Base-by-base conservation (phyloP, 2,113 vertebrate species). In the Salminus brasiliensis region DNA sequence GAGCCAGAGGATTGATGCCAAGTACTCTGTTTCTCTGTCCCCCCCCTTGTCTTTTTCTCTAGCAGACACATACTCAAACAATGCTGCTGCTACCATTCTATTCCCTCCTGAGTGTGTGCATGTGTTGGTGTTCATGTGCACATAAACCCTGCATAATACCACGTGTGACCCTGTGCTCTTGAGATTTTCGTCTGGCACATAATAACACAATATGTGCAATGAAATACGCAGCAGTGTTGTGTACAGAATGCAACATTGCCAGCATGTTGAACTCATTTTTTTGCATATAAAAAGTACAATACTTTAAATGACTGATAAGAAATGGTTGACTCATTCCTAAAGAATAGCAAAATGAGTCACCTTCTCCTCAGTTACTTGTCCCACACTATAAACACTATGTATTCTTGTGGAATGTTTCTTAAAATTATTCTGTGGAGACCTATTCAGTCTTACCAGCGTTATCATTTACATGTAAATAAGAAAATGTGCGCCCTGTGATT, bases 1-100 rank as follows among this genome's bases (percentile, higher is more conserved):
- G 85, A 85, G 90, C 82, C 85, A 18, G 70, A 89, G 82, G 87
- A 81, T 63, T 75, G 62, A 77, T 79, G 32, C 74, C 34, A 70
- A 55, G 67, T 45, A 39, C 36, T 34, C 13, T 71, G 34, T 63
- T n/a, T 30, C 69, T 66, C n/a, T 53, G 41, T 63, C 3, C 53
- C 45, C 57, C 45, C 66, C 43, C 30, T 13, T 55, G 16, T 72
- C 30, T 57, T 5, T 57, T 25, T 57, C n/a, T 73, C 49, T 23
- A 53, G 49, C 49, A 53, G 49, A 16, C 49, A 53, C 49, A n/a
- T 39, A 39, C 36, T 16, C 30, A 53, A 53, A 53, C 3, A 53
- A 5, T 23, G 7, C 49, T 23, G 18, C 49, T 53, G 49, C 49
- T 53, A n/a, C 49, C 15, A 23, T n/a, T 53, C 21, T 53, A 21